phyloP scores from a whole-genome alignment of 2,113 vertebrate genomes.

The Stigmatopora nigra region DNA sequence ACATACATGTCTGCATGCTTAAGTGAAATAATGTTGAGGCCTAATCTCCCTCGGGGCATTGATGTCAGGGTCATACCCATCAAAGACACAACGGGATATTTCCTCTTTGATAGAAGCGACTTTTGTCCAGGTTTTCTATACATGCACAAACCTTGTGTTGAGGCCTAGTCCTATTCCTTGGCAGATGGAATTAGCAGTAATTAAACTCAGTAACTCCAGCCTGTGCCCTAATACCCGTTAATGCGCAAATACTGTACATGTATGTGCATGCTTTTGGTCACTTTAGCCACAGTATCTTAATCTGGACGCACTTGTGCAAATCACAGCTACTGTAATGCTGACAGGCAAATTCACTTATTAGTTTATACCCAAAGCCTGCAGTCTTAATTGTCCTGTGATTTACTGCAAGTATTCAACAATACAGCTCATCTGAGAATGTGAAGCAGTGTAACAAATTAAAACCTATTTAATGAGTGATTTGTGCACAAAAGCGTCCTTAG shows the following conservation, averaged over 20 bases:
- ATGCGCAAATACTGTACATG: conserved; percentile 41
- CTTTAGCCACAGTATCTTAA: conserved; percentile 21
- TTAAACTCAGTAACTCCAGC: conserved; percentile 66
- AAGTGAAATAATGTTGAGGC: conserved; percentile 17
- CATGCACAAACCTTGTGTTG: conserved; percentile 9
- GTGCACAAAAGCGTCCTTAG: conserved; percentile 15
- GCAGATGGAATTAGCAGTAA: conserved; percentile 67
- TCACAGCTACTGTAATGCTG: conserved; percentile 28
- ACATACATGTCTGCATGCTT: conserved; percentile 8
- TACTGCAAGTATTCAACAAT: conserved; percentile 28
- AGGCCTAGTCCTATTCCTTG: conserved; percentile 38
- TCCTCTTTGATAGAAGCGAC: conserved; percentile 37
- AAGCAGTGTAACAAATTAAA: conserved; percentile 40
- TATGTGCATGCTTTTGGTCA: conserved; percentile 3
- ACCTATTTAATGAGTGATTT: conserved; percentile 34
- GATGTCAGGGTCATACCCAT: conserved; percentile 43
- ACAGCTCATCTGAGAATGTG: conserved; percentile 22
- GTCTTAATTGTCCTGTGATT: conserved; percentile 39
- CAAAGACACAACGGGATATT: conserved; percentile 33
- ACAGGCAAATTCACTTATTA: conserved; percentile 34
- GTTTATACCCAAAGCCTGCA: conserved; percentile 10
- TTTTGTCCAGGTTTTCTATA: conserved; percentile 3
- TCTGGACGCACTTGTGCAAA: conserved; percentile 21
- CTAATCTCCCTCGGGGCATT: conserved; percentile 38
- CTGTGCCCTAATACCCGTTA: conserved; percentile 60